These are phyloP conservation scores for Orestias chungarensis DNA, from an alignment of 2,797 vertebrate species.

Conservation along the genomic window DNA sequence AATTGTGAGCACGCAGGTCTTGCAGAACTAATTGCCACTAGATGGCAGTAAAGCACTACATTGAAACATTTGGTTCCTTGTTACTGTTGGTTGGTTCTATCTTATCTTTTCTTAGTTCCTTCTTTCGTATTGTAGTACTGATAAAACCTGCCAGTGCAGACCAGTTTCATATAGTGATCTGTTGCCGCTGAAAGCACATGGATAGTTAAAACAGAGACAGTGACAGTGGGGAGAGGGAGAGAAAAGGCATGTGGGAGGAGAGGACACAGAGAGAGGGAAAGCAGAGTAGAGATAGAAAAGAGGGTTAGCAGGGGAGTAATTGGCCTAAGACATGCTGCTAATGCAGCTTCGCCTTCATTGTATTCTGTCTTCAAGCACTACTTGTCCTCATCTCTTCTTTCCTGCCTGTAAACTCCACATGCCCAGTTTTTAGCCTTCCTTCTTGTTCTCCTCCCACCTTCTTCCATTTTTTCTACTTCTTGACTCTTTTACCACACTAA, in stretches of 20 bases:
- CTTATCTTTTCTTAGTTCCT: conserved; percentile 76
- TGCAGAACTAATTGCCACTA: conserved; percentile 51
- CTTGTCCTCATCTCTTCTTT: conserved; percentile 30
- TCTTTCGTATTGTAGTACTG: conserved; percentile 76
- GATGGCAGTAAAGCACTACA: conserved; percentile 78
- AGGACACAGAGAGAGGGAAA: conserved; percentile 47
- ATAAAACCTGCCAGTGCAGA: conserved; percentile 76
- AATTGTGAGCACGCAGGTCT: conserved; percentile 16
- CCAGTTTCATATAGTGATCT: conserved; percentile 80
- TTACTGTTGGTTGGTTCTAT: conserved; percentile 69
- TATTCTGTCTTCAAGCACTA: conserved; percentile 54
- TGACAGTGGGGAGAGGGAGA: conserved; percentile 59
- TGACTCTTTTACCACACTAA: conserved; percentile 50
- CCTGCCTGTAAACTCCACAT: conserved; percentile 43
- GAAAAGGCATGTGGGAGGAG: conserved; percentile 54
- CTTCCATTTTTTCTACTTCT: conserved; percentile 28
- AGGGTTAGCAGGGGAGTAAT: conserved; percentile 69
- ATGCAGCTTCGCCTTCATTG: conserved; percentile 64
- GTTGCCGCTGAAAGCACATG: conserved; percentile 77
- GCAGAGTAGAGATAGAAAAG: conserved; percentile 43
- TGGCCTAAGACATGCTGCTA: conserved; percentile 72
- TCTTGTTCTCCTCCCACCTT: conserved; percentile 15
- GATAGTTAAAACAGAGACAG: conserved; percentile 71
- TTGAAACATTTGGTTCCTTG: conserved; percentile 49
- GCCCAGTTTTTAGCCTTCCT: conserved; percentile 26